Percentiles rank a stretch among this genome's conserved stretches.
These are phyloP conservation scores for Pollenia labialis DNA, from an alignment of 2,888 invertebrate genomes.

Conservation along the genomic window DNA sequence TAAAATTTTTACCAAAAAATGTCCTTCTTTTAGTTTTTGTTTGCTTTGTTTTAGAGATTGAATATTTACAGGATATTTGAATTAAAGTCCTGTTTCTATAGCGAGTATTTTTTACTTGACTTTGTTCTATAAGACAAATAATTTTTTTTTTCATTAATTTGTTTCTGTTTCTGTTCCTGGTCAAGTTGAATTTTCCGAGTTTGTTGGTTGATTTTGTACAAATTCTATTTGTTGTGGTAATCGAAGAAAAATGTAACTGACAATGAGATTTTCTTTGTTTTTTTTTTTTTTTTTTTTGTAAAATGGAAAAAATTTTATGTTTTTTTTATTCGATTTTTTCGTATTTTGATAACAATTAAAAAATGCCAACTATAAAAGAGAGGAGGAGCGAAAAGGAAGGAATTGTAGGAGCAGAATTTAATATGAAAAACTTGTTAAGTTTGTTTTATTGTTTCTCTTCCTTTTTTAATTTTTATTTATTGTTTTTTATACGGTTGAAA, in stretches of 20 bases:
- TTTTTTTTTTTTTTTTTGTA: conserved; percentile 60
- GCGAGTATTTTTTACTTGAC: conserved; percentile 63
- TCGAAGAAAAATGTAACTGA: conserved; percentile 69
- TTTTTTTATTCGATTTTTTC: conserved; percentile 47
- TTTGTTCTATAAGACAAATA: conserved; percentile 40
- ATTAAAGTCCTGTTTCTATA: conserved; percentile 70
- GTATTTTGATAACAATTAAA: conserved; percentile 59
- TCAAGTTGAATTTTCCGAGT: neutral
- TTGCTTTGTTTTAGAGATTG: conserved; percentile 62
- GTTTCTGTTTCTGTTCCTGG: conserved; percentile 1
- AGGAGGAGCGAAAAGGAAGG: conserved; percentile 47
- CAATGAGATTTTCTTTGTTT: conserved; percentile 77
- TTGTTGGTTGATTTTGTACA: conserved; percentile 62
- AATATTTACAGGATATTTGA: conserved; percentile 72
- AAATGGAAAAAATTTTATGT: conserved; percentile 74
- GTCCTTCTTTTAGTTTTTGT: neutral
- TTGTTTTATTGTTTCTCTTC: conserved; percentile 38
- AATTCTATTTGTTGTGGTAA: conserved; percentile 71
- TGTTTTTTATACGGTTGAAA: conserved; percentile 23
- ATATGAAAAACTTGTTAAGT: conserved; percentile 49
- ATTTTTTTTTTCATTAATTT: neutral
- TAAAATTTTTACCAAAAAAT: conserved; percentile 46
- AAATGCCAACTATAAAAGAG: conserved; percentile 61
- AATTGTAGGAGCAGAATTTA: conserved; percentile 59
- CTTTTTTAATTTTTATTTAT: neutral